Evolutionary conservation across 2,888 invertebrate species (phyloP).

Genomic region (Rotaria sp.): DNA sequence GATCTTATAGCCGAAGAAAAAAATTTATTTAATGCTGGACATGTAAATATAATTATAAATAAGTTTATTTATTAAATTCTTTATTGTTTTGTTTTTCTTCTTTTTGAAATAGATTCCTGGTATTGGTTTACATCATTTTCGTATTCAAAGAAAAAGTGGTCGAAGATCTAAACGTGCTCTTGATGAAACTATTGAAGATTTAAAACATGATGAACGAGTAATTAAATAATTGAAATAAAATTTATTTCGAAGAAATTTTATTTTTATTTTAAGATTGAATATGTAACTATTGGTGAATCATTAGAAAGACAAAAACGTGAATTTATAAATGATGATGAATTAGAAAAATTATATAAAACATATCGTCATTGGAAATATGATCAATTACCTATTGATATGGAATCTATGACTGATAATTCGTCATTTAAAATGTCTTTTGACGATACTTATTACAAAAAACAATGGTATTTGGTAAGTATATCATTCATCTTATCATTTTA

Average conservation of each 20-base stretch:
- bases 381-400: not conserved
- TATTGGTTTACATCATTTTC: constrained; percentile 15
- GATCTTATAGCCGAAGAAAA: constrained; percentile 19
- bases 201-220: not conserved
- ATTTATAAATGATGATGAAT: not conserved
- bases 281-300: not conserved
- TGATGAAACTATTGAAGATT: not conserved
- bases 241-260: not conserved
- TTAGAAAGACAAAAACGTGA: constrained; percentile 11
- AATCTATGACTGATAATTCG: not conserved
- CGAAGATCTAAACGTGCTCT: constrained; percentile 2
- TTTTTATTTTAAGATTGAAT: not conserved
- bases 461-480: constrained; percentile 13
- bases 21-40: not conserved
- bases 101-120: not conserved
- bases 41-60: not conserved
- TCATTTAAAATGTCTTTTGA: constrained; percentile 19
- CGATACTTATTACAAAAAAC: not conserved
- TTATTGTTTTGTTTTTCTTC: not conserved
- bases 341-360: not conserved
- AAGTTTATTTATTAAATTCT: too few species aligned
- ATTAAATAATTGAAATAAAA: not conserved
- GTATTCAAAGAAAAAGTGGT: not conserved
- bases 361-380: not conserved
- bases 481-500: not conserved